phyloP scores from a whole-genome alignment of 2,888 invertebrate genomes.

The Sinhomidia bicolor region DNA sequence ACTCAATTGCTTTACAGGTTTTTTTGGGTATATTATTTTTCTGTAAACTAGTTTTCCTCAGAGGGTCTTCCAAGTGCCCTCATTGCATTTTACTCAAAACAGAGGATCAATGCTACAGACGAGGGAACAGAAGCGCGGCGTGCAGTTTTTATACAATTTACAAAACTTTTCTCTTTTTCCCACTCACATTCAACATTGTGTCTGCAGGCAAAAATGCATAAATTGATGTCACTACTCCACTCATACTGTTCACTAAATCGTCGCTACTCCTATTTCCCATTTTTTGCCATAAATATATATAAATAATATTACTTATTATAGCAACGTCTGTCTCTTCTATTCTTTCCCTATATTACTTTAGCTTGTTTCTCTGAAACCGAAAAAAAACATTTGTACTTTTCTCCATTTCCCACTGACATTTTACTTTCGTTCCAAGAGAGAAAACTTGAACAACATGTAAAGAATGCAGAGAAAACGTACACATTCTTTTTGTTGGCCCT shows the following conservation, averaged over 20 bases:
- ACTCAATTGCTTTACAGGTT: neutral
- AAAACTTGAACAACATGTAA: constrained; percentile 18
- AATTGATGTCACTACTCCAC: constrained; percentile 15
- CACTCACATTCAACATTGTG: constrained; percentile 6
- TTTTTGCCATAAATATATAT: constrained; percentile 4
- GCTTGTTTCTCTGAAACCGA: neutral
- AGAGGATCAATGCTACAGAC: neutral
- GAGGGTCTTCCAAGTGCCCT: neutral
- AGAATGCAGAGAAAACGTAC: constrained; percentile 32
- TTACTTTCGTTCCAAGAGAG: neutral
- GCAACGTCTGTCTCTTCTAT: neutral
- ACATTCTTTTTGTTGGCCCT: constrained; percentile 30
- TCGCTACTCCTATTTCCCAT: neutral
- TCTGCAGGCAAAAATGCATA: constrained; percentile 16
- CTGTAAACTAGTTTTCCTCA: neutral
- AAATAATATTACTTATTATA: neutral
- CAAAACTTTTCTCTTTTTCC: too few species aligned
- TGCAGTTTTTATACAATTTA: neutral
- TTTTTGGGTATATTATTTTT: neutral
- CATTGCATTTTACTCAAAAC: neutral
- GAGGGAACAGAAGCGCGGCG: neutral
- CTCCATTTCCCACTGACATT: neutral
- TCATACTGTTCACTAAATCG: constrained; percentile 2
- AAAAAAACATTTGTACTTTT: neutral
- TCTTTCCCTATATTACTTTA: neutral